A percentile compares a stretch with the other conserved stretches of the same genome.
phyloP scores from a whole-genome alignment of 23 tunicate species.

The Botrylloides violaceus region DNA sequence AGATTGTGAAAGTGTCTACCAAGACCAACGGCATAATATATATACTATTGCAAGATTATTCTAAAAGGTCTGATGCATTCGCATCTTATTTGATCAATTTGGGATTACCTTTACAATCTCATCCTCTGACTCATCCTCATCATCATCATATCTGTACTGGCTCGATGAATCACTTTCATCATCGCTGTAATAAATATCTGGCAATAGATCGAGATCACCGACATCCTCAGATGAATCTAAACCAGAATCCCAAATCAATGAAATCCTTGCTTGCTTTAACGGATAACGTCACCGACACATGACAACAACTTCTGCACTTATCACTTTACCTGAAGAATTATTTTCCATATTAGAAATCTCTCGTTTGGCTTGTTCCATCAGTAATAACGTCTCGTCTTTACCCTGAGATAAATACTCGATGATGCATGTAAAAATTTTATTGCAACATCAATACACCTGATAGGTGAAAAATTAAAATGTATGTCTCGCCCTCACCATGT shows the following conservation, averaged over 20 bases:
- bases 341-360: constrained; percentile 29
- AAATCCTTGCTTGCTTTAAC: too few relatives aligned
- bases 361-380: constrained; percentile 68
- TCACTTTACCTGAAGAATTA: not conserved
- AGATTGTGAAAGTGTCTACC: too few relatives aligned
- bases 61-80: too few relatives aligned
- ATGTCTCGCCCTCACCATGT: too few relatives aligned
- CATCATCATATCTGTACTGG: not conserved
- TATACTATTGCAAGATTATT: too few relatives aligned
- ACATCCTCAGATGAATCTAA: not conserved
- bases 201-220: not conserved
- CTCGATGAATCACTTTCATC: constrained; percentile 30
- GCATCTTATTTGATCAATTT: too few relatives aligned
- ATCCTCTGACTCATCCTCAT: constrained; percentile 34
- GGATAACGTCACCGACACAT: not conserved
- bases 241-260: not conserved
- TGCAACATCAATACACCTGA: too few relatives aligned
- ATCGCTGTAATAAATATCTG: constrained; percentile 64
- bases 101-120: not conserved
- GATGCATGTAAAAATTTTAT: too few relatives aligned
- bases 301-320: not conserved
- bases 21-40: too few relatives aligned
- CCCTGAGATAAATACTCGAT: too few relatives aligned
- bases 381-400: constrained; percentile 41
- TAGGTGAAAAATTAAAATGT: too few relatives aligned